Evolutionary conservation across 2,888 invertebrate species (phyloP).

Genomic region (Cantharis rufa): DNA sequence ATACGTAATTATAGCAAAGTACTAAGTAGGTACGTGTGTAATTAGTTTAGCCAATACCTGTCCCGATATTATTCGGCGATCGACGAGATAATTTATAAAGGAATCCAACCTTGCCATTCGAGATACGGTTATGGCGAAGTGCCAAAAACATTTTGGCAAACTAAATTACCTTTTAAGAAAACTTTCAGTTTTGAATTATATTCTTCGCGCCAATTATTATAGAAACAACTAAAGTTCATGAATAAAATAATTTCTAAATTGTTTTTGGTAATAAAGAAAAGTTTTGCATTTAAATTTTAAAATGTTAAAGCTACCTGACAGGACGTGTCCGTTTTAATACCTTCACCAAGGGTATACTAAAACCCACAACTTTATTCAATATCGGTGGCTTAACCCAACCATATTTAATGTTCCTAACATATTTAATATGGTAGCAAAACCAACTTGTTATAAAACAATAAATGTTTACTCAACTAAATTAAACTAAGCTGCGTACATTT

Average conservation of each 20-base stretch:
- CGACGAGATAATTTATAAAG: constrained; percentile 23
- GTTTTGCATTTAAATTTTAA: neutral
- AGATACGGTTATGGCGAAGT: constrained; percentile 16
- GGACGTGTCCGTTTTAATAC: neutral
- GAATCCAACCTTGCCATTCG: constrained; percentile 25
- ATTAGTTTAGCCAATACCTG: constrained; percentile 18
- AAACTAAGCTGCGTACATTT: constrained; percentile 17
- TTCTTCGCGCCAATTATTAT: neutral
- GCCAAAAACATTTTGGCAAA: constrained; percentile 23
- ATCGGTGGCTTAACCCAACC: constrained; percentile 7
- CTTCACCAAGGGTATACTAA: constrained; percentile 3
- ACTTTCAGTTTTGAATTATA: neutral
- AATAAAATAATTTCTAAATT: neutral
- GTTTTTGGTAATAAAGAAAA: neutral
- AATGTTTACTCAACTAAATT: constrained; percentile 19
- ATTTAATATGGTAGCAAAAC: constrained; percentile 3
- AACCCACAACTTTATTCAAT: constrained; percentile 3
- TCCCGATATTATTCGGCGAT: constrained; percentile 9
- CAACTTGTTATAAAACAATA: constrained; percentile 19
- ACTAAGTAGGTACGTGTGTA: constrained; percentile 6
- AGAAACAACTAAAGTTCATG: neutral
- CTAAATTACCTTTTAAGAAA: constrained; percentile 3
- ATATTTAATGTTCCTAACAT: constrained; percentile 7
- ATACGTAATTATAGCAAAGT: neutral
- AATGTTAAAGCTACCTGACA: neutral